Conservation (phyloP, 92 coral and sea anemone species). For the Phenganax subtilis region DNA sequence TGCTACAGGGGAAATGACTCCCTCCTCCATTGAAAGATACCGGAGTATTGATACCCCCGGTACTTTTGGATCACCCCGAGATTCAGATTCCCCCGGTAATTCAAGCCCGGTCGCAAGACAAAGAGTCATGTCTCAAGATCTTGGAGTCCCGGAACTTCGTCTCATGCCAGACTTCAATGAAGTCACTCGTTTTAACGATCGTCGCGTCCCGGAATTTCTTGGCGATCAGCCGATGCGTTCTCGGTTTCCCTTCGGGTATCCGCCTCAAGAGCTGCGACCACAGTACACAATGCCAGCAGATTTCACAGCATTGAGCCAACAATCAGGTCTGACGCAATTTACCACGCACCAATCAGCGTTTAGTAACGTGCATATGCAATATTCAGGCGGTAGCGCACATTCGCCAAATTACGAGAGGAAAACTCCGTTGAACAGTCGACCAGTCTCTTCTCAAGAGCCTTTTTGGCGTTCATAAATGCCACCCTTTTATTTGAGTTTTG, state of each 20-base stretch:
- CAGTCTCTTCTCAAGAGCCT: background rate
- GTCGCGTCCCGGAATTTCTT: background rate
- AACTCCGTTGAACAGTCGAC: constrained; percentile 21
- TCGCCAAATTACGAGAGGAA: background rate
- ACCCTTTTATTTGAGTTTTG: background rate
- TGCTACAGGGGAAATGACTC: background rate
- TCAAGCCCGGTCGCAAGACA: constrained; percentile 2
- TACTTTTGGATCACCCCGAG: background rate
- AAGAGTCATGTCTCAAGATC: background rate
- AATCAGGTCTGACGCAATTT: constrained; percentile 13
- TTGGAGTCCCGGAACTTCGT: background rate
- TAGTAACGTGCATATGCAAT: background rate
- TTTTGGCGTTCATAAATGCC: background rate
- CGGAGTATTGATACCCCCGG: background rate
- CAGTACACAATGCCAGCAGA: constrained; percentile 22
- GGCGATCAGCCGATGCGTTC: constrained; percentile 19
- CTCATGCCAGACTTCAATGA: background rate
- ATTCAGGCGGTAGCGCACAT: background rate
- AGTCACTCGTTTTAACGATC: background rate
- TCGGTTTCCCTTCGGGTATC: background rate
- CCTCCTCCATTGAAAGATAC: background rate
- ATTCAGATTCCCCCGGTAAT: background rate
- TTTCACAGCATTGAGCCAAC: constrained; percentile 8
- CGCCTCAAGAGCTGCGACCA: constrained; percentile 5
- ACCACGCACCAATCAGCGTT: constrained; percentile 4